phyloP scores from a whole-genome alignment of 2,888 invertebrate genomes.

The Dolichopus griseipennis region DNA sequence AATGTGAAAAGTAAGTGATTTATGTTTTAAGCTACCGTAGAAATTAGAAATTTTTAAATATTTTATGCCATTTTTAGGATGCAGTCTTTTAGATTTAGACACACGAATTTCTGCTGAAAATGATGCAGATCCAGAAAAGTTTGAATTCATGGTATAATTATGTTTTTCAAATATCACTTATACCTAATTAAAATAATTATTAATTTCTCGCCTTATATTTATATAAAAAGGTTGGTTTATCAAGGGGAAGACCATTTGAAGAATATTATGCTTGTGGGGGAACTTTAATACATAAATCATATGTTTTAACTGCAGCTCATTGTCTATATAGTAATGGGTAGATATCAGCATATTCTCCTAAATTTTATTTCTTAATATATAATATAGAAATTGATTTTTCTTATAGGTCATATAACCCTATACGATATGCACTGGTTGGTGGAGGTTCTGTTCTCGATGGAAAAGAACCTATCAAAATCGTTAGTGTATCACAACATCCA shows the following conservation, averaged over 20 bases:
- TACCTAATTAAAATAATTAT: no score
- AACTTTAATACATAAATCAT: not conserved
- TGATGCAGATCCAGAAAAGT: slow-evolving; percentile 11
- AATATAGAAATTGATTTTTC: not conserved
- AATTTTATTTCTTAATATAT: slow-evolving; percentile 9
- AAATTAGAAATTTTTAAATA: no score
- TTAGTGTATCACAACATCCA: slow-evolving; percentile 18
- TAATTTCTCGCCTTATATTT: no score
- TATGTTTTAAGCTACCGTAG: no score
- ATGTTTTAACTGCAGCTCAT: slow-evolving; percentile 14
- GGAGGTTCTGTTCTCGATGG: not conserved
- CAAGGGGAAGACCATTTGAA: slow-evolving; percentile 2
- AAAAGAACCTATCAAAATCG: not conserved
- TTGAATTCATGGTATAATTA: slow-evolving; percentile 15
- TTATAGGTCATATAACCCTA: not conserved
- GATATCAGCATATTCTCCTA: not conserved
- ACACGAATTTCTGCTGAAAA: not conserved
- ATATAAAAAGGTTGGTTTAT: not conserved
- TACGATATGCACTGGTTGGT: not conserved
- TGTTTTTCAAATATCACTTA: no score
- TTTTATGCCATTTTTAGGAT: no score
- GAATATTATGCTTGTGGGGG: slow-evolving; percentile 13
- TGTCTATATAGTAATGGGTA: slow-evolving; percentile 14
- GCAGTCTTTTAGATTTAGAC: no score
- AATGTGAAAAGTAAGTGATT: no score